Percentiles rank a stretch among this genome's conserved stretches.
Evolutionary conservation across 2,888 invertebrate species (phyloP).

Genomic region (Scrobipalpa costella): DNA sequence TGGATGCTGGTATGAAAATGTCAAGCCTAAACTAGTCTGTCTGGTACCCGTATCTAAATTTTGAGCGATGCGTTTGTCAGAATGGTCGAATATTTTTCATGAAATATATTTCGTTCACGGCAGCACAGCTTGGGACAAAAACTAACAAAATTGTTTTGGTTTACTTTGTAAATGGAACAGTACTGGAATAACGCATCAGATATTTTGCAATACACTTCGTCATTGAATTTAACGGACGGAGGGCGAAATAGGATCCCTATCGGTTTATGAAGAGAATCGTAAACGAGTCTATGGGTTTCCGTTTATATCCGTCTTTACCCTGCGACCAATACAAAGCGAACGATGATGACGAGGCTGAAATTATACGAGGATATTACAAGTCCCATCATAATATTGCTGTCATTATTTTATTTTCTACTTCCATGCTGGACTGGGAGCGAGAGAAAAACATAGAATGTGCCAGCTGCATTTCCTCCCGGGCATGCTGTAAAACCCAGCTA

Average conservation of each 20-base stretch:
- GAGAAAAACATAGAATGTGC: no score
- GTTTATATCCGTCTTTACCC: conserved; percentile 15
- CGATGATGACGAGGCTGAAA: conserved; percentile 17
- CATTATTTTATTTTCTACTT: conserved; percentile 5
- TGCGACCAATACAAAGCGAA: background rate
- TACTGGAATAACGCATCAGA: background rate
- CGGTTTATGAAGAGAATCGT: conserved; percentile 23
- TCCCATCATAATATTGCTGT: background rate
- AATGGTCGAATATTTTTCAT: conserved; percentile 4
- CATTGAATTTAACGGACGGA: conserved; percentile 1
- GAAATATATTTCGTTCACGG: conserved; percentile 7
- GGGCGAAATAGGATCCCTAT: background rate
- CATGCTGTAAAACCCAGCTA: no score
- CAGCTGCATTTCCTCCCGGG: no score
- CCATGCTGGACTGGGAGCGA: no score
- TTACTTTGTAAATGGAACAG: conserved; percentile 3
- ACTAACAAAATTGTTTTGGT: background rate
- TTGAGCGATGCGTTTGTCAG: conserved; percentile 8
- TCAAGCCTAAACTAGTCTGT: conserved; percentile 5
- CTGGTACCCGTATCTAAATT: background rate
- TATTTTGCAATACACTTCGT: conserved; percentile 19
- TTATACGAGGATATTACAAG: conserved; percentile 4
- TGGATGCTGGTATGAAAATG: conserved; percentile 13
- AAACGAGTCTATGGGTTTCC: conserved; percentile 17
- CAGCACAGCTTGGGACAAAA: conserved; percentile 3